Evolutionary conservation across 1,140 invertebrate species (phyloP), one percentile per base, ranked within the genome.

Genomic region (Chironomus striatipennis): DNA sequence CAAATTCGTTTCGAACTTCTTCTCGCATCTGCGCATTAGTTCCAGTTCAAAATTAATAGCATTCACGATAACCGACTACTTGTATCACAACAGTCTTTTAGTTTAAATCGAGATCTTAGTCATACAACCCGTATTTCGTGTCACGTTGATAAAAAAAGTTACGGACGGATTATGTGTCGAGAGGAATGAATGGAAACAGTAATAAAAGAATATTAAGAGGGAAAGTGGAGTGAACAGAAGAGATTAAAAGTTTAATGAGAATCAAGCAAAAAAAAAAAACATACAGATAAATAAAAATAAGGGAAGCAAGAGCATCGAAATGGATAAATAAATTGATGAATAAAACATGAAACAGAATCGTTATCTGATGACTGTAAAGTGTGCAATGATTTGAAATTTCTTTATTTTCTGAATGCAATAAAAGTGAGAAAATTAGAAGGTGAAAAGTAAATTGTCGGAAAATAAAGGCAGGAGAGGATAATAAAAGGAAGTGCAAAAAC

Each of bases 371-470:
- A 34, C 24, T 34, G 47, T 57, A 15, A 12, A n/a, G 12, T 57
- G 12, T 57, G 47, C 47, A 57, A 57, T 57, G 12, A 57, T 57
- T 57, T 57, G 47, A 57, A 57, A 57, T 5, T 12, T 57, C 47
- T 12, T 12, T n/a, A 4, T 5, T n/a, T 57, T 5, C 12, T 57
- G 15, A 57, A 57, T 57, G n/a, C 12, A 57, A 57, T n/a, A 57
- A 5, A 57, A n/a, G 5, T 5, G 47, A 12, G 47, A 57, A 12
- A n/a, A n/a, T n/a, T 5, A 57, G 12, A 57, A 57, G 47, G 47
- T 57, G 47, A 57, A 57, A 57, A n/a, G 47, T n/a, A 57, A 57
- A 57, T 57, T 57, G 47, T n/a, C 47, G 47, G 47, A 15, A 57
- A 15, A 57, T 57, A 57, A n/a, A 57, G 12, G n/a, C 12, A n/a